A percentile compares a stretch with the other conserved stretches of the same genome.
These are phyloP conservation scores for Orchesellides sinensis DNA, from an alignment of 2,888 invertebrate species.

Conservation along the genomic window DNA sequence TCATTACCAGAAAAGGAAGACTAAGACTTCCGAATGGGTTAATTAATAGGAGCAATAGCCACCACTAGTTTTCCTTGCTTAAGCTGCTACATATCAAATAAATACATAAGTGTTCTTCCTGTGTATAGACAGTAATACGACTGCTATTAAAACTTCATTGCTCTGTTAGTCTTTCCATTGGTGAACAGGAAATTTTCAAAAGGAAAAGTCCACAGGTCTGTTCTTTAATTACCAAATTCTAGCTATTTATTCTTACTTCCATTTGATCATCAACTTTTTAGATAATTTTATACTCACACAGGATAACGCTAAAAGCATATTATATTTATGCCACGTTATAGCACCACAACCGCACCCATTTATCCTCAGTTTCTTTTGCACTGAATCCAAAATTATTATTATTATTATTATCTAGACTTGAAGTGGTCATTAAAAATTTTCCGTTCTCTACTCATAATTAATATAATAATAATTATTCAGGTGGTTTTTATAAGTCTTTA, in stretches of 20 bases:
- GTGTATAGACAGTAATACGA: too few relatives aligned
- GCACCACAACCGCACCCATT: neutral
- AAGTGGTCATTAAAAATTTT: conserved; percentile 52
- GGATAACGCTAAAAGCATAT: neutral
- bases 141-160: too few relatives aligned
- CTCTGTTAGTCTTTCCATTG: neutral
- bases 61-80: too few relatives aligned
- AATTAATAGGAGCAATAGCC: too few relatives aligned
- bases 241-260: neutral
- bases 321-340: too few relatives aligned
- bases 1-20: too few relatives aligned
- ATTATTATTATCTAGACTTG: neutral
- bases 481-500: too few relatives aligned
- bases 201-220: neutral
- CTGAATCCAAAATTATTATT: neutral
- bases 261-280: neutral
- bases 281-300: neutral
- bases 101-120: too few relatives aligned
- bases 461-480: conserved; percentile 8
- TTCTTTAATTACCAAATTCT: neutral
- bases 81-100: too few relatives aligned
- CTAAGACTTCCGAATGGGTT: too few relatives aligned
- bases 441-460: conserved; percentile 18
- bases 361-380: neutral
- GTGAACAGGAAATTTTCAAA: neutral